phyloP scores from a whole-genome alignment of 2,113 vertebrate genomes.

The Pluvianellus socialis region DNA sequence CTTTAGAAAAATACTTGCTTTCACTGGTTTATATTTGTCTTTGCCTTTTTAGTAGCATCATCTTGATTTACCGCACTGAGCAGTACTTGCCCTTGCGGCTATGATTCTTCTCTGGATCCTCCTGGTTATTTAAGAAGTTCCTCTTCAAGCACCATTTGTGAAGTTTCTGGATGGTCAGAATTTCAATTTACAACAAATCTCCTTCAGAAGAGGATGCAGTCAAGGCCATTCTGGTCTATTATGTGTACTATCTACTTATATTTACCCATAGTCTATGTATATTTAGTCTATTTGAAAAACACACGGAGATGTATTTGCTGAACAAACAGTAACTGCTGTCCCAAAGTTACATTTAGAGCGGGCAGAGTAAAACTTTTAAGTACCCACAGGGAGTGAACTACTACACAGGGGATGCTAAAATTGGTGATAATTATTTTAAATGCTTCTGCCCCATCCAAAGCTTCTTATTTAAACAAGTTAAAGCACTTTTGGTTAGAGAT shows the following conservation, averaged over 20 bases:
- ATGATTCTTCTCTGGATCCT: not conserved
- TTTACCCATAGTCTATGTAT: not conserved
- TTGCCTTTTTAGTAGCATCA: not conserved
- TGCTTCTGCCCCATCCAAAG: not conserved
- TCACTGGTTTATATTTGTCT: not conserved
- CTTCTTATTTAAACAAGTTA: not conserved
- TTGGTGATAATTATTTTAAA: not conserved
- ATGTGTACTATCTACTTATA: not conserved
- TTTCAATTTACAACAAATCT: not conserved
- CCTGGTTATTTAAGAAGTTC: not conserved
- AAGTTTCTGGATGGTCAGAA: not conserved
- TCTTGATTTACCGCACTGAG: not conserved
- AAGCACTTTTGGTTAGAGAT: not conserved
- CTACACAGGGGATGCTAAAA: not conserved
- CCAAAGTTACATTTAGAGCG: not conserved
- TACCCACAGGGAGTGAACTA: not conserved
- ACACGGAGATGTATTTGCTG: not conserved
- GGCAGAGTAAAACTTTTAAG: not conserved
- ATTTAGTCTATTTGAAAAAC: constrained; percentile 6
- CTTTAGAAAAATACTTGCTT: not conserved
- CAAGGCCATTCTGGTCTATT: not conserved
- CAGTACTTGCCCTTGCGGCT: not conserved
- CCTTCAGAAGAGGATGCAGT: not conserved
- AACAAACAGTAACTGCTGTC: not conserved
- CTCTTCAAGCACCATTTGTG: not conserved